These are phyloP conservation scores for Laupala kohalensis DNA, from an alignment of 1,140 invertebrate species.

Conservation along the genomic window DNA sequence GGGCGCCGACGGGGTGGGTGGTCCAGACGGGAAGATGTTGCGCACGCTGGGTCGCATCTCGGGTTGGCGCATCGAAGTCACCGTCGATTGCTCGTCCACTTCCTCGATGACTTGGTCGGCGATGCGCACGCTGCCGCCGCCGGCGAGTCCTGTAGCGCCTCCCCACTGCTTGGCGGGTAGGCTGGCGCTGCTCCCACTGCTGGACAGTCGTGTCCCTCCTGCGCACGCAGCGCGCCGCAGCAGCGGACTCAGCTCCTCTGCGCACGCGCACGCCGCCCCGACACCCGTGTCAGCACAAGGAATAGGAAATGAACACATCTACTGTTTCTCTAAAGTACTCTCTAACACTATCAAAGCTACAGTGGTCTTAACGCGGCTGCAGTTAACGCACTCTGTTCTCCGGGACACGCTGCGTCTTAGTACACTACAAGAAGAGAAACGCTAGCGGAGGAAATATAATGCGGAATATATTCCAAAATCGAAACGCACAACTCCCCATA, in stretches of 20 bases:
- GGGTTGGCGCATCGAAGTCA: conserved; percentile 48
- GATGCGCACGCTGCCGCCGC: conserved; percentile 51
- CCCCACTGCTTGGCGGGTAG: too few species aligned
- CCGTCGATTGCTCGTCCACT: conserved; percentile 65
- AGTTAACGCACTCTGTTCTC: too few species aligned
- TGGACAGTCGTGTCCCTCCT: neutral
- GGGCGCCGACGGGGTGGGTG: conserved; percentile 4
- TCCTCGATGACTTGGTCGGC: conserved; percentile 66
- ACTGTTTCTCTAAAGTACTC: too few species aligned
- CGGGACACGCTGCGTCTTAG: too few species aligned
- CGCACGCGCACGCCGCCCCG: neutral
- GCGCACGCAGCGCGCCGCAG: neutral
- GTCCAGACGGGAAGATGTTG: conserved; percentile 26
- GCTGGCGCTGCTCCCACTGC: too few species aligned
- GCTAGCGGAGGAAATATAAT: too few species aligned
- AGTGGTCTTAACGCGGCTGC: neutral
- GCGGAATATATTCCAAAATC: too few species aligned
- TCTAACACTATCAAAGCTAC: neutral
- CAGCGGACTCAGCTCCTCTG: neutral
- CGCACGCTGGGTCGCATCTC: conserved; percentile 34
- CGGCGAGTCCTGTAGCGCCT: too few species aligned
- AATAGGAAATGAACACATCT: too few species aligned
- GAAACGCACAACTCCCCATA: too few species aligned
- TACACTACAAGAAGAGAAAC: too few species aligned
- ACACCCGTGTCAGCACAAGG: too few species aligned